These are phyloP conservation scores for Diplodus puntazzo DNA, from an alignment of 2,797 vertebrate genomes.

Conservation along the genomic window DNA sequence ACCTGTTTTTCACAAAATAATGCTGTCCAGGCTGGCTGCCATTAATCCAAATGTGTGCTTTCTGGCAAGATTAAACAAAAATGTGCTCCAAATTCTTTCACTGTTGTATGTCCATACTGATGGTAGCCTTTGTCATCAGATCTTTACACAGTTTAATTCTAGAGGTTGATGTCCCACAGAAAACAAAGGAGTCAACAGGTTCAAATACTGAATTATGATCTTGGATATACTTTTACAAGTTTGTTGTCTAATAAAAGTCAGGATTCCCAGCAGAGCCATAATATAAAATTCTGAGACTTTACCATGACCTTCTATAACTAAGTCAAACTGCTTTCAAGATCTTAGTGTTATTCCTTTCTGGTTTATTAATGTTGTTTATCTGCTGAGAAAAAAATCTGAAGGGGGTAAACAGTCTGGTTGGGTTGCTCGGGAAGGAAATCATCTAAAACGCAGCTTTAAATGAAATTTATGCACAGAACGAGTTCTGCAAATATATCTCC, in stretches of 20 bases:
- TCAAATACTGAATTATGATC: conserved; percentile 20
- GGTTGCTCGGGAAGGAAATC: conserved; percentile 3
- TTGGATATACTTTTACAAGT: neutral
- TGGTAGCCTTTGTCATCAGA: neutral
- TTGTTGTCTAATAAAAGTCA: conserved; percentile 27
- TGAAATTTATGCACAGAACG: conserved; percentile 21
- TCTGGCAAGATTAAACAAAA: neutral
- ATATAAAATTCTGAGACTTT: conserved; percentile 31
- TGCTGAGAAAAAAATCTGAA: conserved; percentile 38
- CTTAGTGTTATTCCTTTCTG: conserved; percentile 44
- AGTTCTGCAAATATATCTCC: conserved; percentile 24
- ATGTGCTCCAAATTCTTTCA: neutral
- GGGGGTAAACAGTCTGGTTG: conserved; percentile 43
- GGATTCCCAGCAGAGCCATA: conserved; percentile 15
- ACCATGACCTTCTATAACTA: conserved; percentile 31
- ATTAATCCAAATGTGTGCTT: neutral
- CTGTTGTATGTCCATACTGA: neutral
- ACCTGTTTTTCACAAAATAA: neutral
- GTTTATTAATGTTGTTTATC: conserved; percentile 78
- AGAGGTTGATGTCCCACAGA: neutral
- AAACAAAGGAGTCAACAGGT: neutral
- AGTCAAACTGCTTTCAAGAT: conserved; percentile 47
- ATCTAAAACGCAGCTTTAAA: conserved; percentile 10
- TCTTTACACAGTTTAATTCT: neutral
- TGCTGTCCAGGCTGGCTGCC: neutral